Evolutionary conservation across 2,113 vertebrate genomes (phyloP), one percentile per base, ranked within the genome.

Genomic region (Mus spicilegus): DNA sequence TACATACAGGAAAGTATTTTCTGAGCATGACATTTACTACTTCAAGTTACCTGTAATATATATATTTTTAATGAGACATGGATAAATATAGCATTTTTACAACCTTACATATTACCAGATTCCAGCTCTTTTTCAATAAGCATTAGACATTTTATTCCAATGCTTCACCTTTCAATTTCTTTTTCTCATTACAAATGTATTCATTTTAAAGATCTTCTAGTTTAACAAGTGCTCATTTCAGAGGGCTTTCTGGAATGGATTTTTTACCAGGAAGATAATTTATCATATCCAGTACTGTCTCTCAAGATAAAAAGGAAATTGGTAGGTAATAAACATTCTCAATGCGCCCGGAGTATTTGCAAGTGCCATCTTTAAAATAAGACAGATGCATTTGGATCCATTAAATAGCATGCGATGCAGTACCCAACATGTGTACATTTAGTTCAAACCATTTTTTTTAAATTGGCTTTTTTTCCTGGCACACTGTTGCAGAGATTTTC

Each of bases 121-220:
- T 95, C 94, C 36, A 30, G n/a, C 36, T 49, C 77, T 92, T 92
- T 73, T 92, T 95, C 46, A 90, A 76, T 28, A 76, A 91, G 11
- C 14, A 28, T 87, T 46, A 93, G 63, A 39, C 54, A 97, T 97
- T 95, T 92, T 80, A 86, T 84, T 96, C 96, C 89, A 94, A 42
- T 73, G 73, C 58, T 76, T 95, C 33, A 39, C 61, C 80, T 97
- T 97, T 96, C 94, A 80, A 96, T 96, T 98, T 91, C 58, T 97
- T 96, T 95, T 97, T 90, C 84, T 96, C 95, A 97, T 97, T 97
- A 96, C 88, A 93, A 95, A 96, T 95, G 75, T 94, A 96, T 95
- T 97, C 89, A 97, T 97, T 93, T 97, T 94, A 95, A 95, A 97
- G 85, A 94, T 95, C 70, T 96, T 90, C 93, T 91, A 10, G 33